These are phyloP conservation scores for Catharus minimus DNA, from an alignment of 2,113 vertebrate species.

Conservation along the genomic window DNA sequence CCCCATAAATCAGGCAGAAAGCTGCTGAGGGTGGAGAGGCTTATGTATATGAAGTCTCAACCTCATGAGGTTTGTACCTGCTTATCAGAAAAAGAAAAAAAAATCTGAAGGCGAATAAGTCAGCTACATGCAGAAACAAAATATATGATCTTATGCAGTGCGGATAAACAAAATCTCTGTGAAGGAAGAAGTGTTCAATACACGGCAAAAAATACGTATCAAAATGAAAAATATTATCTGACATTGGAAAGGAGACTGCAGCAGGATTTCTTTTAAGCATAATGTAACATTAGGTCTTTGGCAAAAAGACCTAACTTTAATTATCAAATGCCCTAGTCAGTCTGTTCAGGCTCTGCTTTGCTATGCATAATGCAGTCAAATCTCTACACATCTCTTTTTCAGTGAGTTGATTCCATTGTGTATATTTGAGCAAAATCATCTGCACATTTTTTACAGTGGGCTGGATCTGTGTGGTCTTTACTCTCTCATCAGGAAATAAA, in stretches of 20 bases:
- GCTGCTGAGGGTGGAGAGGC: constrained; percentile 52
- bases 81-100: constrained; percentile 50
- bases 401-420: constrained; percentile 37
- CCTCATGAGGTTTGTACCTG: constrained; percentile 51
- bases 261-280: constrained; percentile 25
- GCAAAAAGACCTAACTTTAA: constrained; percentile 42
- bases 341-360: constrained; percentile 15
- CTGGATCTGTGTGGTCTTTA: constrained; percentile 58
- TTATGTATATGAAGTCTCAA: constrained; percentile 58
- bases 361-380: constrained; percentile 39
- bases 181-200: constrained; percentile 16
- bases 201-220: background rate
- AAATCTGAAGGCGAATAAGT: constrained; percentile 43
- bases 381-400: background rate
- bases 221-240: constrained; percentile 36
- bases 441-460: constrained; percentile 51
- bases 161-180: constrained; percentile 29
- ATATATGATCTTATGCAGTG: constrained; percentile 41
- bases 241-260: background rate
- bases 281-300: constrained; percentile 2
- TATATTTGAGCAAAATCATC: constrained; percentile 60
- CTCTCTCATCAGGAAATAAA: constrained; percentile 61
- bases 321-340: background rate
- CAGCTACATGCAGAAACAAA: constrained; percentile 49
- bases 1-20: constrained; percentile 63